Evolutionary conservation across 1,140 invertebrate species (phyloP).

Genomic region (Pygmarrhopalites habei): DNA sequence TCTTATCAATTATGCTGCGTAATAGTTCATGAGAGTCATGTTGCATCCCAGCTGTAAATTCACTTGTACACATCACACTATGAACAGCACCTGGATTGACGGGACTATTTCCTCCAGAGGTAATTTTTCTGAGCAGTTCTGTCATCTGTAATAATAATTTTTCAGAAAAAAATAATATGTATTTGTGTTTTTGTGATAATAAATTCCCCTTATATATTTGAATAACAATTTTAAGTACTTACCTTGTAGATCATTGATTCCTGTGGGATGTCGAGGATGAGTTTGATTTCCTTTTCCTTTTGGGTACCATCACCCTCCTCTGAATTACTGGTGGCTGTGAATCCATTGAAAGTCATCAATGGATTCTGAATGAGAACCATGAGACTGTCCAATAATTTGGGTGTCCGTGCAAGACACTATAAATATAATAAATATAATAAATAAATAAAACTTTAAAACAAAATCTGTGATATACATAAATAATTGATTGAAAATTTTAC

Average conservation of each 20-base stretch:
- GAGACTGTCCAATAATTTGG: neutral
- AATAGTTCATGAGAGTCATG: constrained; percentile 95
- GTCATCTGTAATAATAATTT: too few species aligned
- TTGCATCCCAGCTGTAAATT: constrained; percentile 87
- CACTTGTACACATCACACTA: constrained; percentile 65
- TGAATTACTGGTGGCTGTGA: neutral
- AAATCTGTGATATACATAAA: too few species aligned
- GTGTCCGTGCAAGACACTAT: constrained; percentile 40
- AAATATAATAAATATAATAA: too few species aligned
- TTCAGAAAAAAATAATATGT: too few species aligned
- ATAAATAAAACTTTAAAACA: too few species aligned
- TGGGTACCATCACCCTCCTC: too few species aligned
- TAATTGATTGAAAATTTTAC: too few species aligned
- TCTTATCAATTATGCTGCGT: constrained; percentile 44
- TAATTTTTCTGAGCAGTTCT: constrained; percentile 42
- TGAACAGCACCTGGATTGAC: constrained; percentile 62
- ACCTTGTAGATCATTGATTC: constrained; percentile 34
- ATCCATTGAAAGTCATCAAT: neutral
- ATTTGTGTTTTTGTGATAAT: too few species aligned
- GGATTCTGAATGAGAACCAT: neutral
- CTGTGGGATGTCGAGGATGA: constrained; percentile 25
- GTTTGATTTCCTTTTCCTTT: constrained; percentile 15
- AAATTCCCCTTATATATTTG: too few species aligned
- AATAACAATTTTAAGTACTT: too few species aligned
- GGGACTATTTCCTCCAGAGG: neutral